Evolutionary conservation across 37 sponge, comb jelly and placozoan species (phyloP).

Genomic region (Beroe ovata): DNA sequence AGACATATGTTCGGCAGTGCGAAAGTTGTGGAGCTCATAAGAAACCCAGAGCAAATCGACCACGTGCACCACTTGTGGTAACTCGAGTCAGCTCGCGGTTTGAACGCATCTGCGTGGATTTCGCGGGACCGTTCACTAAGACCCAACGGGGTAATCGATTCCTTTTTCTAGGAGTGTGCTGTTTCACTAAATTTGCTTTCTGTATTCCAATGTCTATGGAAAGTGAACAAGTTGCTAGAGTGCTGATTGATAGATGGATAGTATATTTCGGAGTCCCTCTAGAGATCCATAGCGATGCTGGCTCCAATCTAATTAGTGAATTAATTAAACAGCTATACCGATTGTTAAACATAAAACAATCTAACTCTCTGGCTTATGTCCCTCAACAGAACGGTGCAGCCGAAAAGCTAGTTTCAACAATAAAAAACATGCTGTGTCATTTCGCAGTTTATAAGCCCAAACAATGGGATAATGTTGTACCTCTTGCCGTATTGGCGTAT

Average conservation of each 20-base stretch:
- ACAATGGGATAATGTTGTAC: not conserved
- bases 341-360: not conserved
- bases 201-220: not conserved
- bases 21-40: slow-evolving; percentile 12
- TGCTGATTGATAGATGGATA: slow-evolving; percentile 28
- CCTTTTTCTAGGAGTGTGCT: not conserved
- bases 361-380: not conserved
- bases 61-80: not conserved
- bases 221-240: not conserved
- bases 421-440: not conserved
- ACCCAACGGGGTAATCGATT: not conserved
- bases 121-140: not conserved
- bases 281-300: not conserved
- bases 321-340: not conserved
- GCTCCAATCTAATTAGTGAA: not conserved
- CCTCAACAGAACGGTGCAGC: not conserved
- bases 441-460: not conserved
- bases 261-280: not conserved
- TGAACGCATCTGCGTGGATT: not conserved
- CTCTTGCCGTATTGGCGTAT: not conserved
- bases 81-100: not conserved
- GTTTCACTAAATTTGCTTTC: slow-evolving; percentile 4
- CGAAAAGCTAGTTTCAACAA: slow-evolving; percentile 20
- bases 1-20: not conserved
- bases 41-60: not conserved